Conservation (phyloP, 2,797 vertebrate species). For the Enteromius argenteus region DNA sequence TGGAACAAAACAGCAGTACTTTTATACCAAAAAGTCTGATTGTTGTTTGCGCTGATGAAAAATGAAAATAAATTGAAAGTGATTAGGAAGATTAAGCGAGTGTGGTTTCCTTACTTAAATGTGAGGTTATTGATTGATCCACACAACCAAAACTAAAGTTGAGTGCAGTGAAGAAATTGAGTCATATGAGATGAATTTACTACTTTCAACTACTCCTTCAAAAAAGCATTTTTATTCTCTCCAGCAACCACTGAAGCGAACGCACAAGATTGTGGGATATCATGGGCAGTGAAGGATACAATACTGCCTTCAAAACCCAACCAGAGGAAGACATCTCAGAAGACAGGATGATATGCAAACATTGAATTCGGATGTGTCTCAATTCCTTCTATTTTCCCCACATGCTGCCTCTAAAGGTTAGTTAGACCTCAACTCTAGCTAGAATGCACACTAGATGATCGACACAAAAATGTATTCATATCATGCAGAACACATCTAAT, state of each 20-base stretch:
- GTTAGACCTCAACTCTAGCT: neutral
- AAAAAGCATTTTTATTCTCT: neutral
- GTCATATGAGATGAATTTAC: neutral
- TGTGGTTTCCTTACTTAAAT: neutral
- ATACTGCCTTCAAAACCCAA: slow-evolving; percentile 6
- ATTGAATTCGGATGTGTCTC: neutral
- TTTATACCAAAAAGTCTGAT: neutral
- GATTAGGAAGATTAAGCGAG: too few species aligned
- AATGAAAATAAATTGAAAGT: too few species aligned
- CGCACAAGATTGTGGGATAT: neutral
- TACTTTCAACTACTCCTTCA: neutral
- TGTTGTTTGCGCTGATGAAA: too few species aligned
- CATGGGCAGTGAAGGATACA: slow-evolving; percentile 30
- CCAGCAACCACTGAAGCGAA: neutral
- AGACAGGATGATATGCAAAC: slow-evolving; percentile 15
- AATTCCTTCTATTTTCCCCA: neutral
- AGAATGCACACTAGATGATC: neutral
- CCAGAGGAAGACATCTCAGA: slow-evolving; percentile 6
- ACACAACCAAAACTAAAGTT: neutral
- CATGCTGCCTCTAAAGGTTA: neutral
- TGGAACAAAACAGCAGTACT: too few species aligned
- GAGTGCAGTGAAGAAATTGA: neutral
- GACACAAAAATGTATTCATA: neutral
- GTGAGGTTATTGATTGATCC: neutral
- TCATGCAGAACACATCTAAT: neutral